These are phyloP conservation scores for Horisme vitalbata DNA, from an alignment of 2,888 invertebrate species.

Conservation along the genomic window DNA sequence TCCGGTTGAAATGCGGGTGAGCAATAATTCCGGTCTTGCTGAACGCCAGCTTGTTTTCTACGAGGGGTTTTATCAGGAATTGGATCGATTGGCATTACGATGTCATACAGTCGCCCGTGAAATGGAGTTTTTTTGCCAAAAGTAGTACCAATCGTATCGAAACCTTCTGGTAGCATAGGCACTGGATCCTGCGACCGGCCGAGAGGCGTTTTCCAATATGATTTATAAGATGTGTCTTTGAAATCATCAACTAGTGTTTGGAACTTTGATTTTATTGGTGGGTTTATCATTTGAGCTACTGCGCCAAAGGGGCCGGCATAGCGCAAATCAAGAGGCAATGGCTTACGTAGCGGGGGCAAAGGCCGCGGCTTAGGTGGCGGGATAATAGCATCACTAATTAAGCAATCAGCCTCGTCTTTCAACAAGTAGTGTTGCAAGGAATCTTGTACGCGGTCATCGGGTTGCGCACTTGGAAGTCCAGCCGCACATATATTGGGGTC, in stretches of 20 bases:
- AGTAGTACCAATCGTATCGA: slow-evolving; percentile 52
- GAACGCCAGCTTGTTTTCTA: slow-evolving; percentile 49
- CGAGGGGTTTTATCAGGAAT: slow-evolving; percentile 54
- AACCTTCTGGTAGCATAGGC: slow-evolving; percentile 68
- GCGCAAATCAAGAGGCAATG: slow-evolving; percentile 54
- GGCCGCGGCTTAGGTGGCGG: slow-evolving; percentile 54
- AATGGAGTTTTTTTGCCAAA: slow-evolving; percentile 58
- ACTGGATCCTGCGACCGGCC: slow-evolving; percentile 54
- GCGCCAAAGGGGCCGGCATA: slow-evolving; percentile 51
- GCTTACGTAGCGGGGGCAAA: slow-evolving; percentile 55
- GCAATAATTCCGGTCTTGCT: slow-evolving; percentile 58
- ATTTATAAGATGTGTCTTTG: slow-evolving; percentile 60
- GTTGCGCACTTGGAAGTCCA: slow-evolving; percentile 61
- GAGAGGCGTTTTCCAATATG: slow-evolving; percentile 65
- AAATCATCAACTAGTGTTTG: slow-evolving; percentile 60
- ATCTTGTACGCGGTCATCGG: slow-evolving; percentile 48
- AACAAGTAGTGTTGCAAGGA: slow-evolving; percentile 60
- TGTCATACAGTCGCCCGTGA: slow-evolving; percentile 60
- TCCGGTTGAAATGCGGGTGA: slow-evolving; percentile 65
- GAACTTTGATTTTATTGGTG: slow-evolving; percentile 62
- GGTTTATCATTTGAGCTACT: slow-evolving; percentile 52
- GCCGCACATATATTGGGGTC: slow-evolving; percentile 65
- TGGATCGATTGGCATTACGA: slow-evolving; percentile 65
- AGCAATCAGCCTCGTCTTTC: slow-evolving; percentile 65
- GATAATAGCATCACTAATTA: slow-evolving; percentile 60